Base-by-base conservation (phyloP, 2,797 vertebrate species). In the Heterohyrax brucei region DNA sequence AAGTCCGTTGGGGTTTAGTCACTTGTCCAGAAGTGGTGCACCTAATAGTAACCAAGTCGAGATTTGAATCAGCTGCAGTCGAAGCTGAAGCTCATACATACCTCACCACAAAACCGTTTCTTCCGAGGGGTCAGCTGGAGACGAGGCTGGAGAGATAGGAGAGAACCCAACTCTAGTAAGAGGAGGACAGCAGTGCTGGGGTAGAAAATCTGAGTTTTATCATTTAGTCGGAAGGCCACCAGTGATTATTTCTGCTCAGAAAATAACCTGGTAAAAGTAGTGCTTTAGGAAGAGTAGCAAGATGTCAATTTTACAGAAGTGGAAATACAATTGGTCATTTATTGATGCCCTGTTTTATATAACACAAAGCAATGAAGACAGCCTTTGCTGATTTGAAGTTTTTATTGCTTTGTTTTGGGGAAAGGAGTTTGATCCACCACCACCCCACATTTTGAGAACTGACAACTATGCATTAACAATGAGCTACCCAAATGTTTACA, bases 361-460 rank as follows among this genome's bases (percentile, higher is more conserved):
- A 88, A 90, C 12, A n/a, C 13, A 70, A 61, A 87, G 64, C 83
- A 81, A 89, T 24, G 26, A 70, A 87, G 70, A 75, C 56, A 76
- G 26, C 24, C 62, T 5, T 81, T 82, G 6, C 64, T 88, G 39
- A 56, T 61, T 93, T 80, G 22, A 75, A 7, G 10, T 70, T 86
- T 94, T 75, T 84, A 18, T 91, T 93, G 30, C 93, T 95, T 91
- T 59, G 39, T 87, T 90, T 90, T 62, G 48, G 39, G 75, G 44
- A 75, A n/a, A 72, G 30, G 53, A 18, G 16, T 72, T 33, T 44
- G 33, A 8, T 73, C 19, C 28, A 19, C 70, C 6, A 28, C 18
- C 87, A 53, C 39, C 84, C 61, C 46, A 39, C 39, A 39, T 39
- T 83, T 81, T 88, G 68, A 79, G 13, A 22, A 87, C 33, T 78